phyloP scores from a whole-genome alignment of 92 coral and sea anemone genomes.

The Phymanthus crucifer region DNA sequence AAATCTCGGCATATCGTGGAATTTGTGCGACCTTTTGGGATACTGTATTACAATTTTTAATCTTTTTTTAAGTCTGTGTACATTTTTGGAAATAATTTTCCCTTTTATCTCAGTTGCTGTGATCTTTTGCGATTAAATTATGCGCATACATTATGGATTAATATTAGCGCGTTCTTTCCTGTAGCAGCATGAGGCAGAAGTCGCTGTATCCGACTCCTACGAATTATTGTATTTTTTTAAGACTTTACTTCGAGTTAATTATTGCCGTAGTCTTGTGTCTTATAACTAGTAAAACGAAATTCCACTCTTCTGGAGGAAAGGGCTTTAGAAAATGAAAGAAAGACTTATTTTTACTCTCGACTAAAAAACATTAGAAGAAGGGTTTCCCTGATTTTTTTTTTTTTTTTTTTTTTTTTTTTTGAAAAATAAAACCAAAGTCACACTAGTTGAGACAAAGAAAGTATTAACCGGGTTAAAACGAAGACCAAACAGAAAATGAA shows the following conservation, averaged over 20 bases:
- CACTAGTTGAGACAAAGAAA: background rate
- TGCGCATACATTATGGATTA: constrained; percentile 7
- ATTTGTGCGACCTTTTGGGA: background rate
- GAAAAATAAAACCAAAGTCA: background rate
- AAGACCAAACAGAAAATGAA: constrained; percentile 3
- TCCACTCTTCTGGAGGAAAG: background rate
- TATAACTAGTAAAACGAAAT: background rate
- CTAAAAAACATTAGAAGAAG: too few species aligned
- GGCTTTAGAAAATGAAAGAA: background rate
- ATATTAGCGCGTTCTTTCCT: constrained; percentile 3
- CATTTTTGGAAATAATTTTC: background rate
- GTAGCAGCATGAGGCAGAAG: background rate
- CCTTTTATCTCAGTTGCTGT: constrained; percentile 14
- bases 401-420: too few species aligned
- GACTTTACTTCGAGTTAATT: background rate
- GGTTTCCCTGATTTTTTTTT: too few species aligned
- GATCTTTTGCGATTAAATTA: background rate
- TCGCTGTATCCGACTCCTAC: background rate
- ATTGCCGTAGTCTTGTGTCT: background rate
- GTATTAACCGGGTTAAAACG: background rate
- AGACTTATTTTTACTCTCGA: too few species aligned
- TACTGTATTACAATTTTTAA: background rate
- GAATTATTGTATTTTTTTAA: background rate
- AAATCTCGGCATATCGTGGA: background rate
- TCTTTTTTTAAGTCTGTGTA: background rate